Evolutionary conservation across 2,888 invertebrate species (phyloP), one percentile per base, ranked within the genome.

Genomic region (Thecocarcelia acutangulata): DNA sequence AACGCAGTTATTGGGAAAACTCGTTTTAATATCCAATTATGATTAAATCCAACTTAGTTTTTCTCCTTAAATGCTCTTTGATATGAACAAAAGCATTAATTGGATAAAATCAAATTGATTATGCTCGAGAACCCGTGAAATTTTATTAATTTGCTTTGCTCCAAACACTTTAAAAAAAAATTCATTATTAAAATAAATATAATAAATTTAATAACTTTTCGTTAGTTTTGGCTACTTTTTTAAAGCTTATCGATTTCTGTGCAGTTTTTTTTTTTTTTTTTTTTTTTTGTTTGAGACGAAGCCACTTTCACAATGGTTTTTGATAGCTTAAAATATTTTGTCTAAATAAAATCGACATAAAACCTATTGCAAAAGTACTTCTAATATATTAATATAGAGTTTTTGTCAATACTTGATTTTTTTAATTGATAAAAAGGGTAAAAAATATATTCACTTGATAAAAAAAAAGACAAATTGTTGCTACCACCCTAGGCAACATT

Each of bases 51-150:
- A 91, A 91, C 88, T 88, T 88, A 42, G 46, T 74, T 74, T 75
- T 70, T 46, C 19, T 52, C 86, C 86, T 85, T 83, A 85, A 87
- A 88, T 87, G 85, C 86, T 86, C 87, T 85, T 85, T 87, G 17
- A 44, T 17, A 17, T 19, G 9, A 0, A 13, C 44, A 70, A 74
- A 74, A 82, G 82, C 87, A 87, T 84, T 83, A 86, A 88, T 90
- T 91, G 91, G 91, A 91, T 86, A 88, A 88, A 82, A 89, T 90
- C 90, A 89, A 90, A 91, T 91, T 91, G 91, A 88, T 88, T 89
- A 90, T 87, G 87, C 87, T 87, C 90, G 89, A 89, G 80, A 70
- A 33, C 79, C 80, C 84, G 50, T 61, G n/a, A 40, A 64, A 46
- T 58, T 50, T 74, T 8, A 21, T 37, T 40, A n/a, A 13, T 54